Evolutionary conservation across 2,888 invertebrate genomes (phyloP).

Genomic region (Polymixis lichenea): DNA sequence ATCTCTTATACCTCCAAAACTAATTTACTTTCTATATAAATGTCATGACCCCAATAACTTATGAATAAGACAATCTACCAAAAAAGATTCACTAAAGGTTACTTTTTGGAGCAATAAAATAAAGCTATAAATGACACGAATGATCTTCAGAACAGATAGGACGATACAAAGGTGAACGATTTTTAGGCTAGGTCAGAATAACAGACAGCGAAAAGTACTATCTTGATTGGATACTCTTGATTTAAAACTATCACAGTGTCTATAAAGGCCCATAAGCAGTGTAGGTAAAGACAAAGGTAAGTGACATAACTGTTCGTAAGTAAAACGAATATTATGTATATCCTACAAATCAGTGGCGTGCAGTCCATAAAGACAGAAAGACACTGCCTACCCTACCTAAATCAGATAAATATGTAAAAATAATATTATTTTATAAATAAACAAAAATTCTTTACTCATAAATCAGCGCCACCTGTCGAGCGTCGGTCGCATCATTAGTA

Average conservation of each 20-base stretch:
- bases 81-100: neutral
- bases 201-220: neutral
- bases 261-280: too few relatives aligned
- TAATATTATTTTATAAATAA: too few relatives aligned
- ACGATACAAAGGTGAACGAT: constrained; percentile 1
- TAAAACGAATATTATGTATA: too few relatives aligned
- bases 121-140: constrained; percentile 1
- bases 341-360: too few relatives aligned
- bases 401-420: too few relatives aligned
- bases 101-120: constrained; percentile 23
- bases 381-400: too few relatives aligned
- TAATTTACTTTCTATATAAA: constrained; percentile 1
- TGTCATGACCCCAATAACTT: neutral
- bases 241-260: neutral
- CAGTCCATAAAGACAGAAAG: too few relatives aligned
- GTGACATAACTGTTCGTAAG: neutral
- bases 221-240: neutral
- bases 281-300: neutral
- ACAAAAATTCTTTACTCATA: too few relatives aligned
- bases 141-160: constrained; percentile 6
- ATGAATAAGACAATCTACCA: neutral
- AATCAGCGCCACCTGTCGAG: too few relatives aligned
- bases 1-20: neutral
- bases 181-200: constrained; percentile 5
- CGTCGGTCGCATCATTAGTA: too few relatives aligned